Conservation (phyloP, 1,140 invertebrate genomes). For the Semibalanus balanoides region DNA sequence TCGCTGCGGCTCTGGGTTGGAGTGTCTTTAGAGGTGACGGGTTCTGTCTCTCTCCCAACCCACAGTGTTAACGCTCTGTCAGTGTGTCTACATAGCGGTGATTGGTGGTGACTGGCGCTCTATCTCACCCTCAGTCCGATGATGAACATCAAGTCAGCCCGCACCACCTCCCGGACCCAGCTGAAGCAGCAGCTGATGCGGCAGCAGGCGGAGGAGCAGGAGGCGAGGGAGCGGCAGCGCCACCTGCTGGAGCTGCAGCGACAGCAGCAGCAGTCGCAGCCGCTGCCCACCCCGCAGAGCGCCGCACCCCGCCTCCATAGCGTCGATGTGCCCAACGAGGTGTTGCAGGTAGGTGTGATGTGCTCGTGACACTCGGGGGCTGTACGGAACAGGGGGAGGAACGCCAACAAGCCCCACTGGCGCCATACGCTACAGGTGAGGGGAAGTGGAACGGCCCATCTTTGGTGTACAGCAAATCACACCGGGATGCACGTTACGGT, state of each 20-base stretch:
- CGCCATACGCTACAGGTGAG: too few relatives aligned
- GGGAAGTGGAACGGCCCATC: too few relatives aligned
- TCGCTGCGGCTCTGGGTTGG: too few relatives aligned
- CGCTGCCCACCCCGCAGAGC: neutral
- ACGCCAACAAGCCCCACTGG: too few relatives aligned
- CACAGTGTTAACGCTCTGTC: neutral
- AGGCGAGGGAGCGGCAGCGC: constrained; percentile 29
- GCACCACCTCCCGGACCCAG: constrained; percentile 59
- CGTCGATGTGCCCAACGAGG: neutral
- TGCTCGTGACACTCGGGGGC: too few relatives aligned
- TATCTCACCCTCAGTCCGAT: constrained; percentile 46
- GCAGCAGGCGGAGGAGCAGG: constrained; percentile 58
- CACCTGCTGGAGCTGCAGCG: constrained; percentile 15
- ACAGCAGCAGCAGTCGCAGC: constrained; percentile 24
- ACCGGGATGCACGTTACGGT: too few relatives aligned
- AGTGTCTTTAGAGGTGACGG: too few relatives aligned
- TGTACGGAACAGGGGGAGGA: too few relatives aligned
- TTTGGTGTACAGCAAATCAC: too few relatives aligned
- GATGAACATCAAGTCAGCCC: constrained; percentile 50
- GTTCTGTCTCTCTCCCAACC: too few relatives aligned
- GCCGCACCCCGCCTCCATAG: neutral
- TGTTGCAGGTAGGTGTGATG: neutral
- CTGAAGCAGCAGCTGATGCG: constrained; percentile 72
- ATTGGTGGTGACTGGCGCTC: constrained; percentile 25
- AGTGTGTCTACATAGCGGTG: neutral